These are phyloP conservation scores for Sigmodon hispidus DNA, from an alignment of 2,113 vertebrate genomes.

Conservation along the genomic window DNA sequence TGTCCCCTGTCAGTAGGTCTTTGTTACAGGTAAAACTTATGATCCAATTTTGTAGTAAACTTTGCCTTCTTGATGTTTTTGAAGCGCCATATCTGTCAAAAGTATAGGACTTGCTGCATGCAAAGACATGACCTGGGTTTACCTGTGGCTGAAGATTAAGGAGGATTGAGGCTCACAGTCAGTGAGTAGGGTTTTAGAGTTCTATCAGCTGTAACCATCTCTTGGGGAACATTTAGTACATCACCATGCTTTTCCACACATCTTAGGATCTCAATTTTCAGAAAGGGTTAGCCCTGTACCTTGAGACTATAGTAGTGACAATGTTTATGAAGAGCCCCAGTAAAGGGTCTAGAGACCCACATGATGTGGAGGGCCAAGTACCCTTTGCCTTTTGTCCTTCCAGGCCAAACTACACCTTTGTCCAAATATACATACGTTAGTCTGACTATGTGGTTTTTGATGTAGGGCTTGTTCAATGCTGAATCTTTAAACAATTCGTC, in stretches of 20 bases:
- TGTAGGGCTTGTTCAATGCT: slow-evolving; percentile 54
- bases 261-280: neutral
- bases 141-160: neutral
- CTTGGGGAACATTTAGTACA: neutral
- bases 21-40: slow-evolving; percentile 24
- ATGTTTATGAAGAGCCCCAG: neutral
- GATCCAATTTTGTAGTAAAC: neutral
- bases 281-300: neutral
- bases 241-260: neutral
- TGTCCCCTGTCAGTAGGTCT: neutral
- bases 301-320: neutral
- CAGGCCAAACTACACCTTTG: neutral
- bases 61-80: slow-evolving; percentile 50
- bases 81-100: neutral
- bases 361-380: too few species aligned
- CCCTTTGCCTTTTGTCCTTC: neutral
- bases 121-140: neutral
- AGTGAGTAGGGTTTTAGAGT: neutral
- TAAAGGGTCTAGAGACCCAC: neutral
- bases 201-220: neutral
- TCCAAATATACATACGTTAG: slow-evolving; percentile 73
- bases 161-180: neutral
- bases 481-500: slow-evolving; percentile 76
- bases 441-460: slow-evolving; percentile 68
- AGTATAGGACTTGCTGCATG: neutral